Conservation (phyloP, 2,888 invertebrate genomes). For the Cosmopolites sordidus region DNA sequence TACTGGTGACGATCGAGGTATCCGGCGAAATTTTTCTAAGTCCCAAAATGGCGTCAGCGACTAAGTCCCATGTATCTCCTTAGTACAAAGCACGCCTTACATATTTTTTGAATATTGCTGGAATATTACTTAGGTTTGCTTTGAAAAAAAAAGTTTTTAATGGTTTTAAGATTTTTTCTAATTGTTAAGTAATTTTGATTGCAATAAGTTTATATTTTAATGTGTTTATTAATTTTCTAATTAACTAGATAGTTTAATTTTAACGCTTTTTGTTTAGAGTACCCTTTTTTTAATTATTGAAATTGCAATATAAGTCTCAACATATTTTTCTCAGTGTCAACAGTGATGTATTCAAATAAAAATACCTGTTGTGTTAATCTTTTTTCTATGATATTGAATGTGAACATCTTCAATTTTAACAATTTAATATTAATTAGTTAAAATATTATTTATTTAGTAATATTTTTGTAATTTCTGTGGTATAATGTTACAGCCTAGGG, state of each 20-base stretch:
- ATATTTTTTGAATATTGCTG: constrained; percentile 18
- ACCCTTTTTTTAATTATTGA: background rate
- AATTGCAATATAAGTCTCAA: no score
- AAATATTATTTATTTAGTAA: background rate
- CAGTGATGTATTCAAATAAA: no score
- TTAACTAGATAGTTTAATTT: background rate
- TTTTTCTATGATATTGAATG: no score
- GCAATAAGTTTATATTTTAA: background rate
- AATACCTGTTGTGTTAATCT: no score
- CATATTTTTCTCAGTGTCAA: no score
- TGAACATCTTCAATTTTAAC: no score
- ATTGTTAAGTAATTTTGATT: background rate
- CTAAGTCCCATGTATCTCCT: constrained; percentile 57
- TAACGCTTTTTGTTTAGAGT: background rate
- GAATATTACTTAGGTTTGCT: constrained; percentile 5
- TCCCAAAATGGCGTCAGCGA: constrained; percentile 85
- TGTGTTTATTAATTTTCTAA: background rate
- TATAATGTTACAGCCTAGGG: constrained; percentile 2
- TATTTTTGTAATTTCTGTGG: background rate
- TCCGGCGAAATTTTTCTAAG: constrained; percentile 63
- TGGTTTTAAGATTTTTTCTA: background rate
- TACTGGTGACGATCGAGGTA: constrained; percentile 52
- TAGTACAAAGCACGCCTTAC: constrained; percentile 18
- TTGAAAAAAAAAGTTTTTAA: constrained; percentile 4
- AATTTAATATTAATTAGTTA: no score